Base-by-base conservation (phyloP, 2,888 invertebrate species). In the Cerastis leucographa region DNA sequence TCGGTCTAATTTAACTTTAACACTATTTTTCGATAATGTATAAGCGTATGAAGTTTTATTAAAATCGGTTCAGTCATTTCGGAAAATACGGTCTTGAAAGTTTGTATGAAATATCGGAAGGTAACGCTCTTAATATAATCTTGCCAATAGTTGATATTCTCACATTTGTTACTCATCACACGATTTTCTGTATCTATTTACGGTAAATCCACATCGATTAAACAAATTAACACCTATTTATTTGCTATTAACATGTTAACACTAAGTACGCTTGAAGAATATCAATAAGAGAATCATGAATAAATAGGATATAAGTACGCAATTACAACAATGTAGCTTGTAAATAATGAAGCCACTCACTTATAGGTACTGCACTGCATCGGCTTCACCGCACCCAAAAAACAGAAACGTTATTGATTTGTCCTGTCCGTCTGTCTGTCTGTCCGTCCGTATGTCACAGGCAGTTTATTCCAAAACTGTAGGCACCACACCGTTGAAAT, bases 201-300 rank as follows among this genome's bases (percentile, higher is more conserved):
- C 14, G 11, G 35, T 40, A n/a, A 19, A n/a, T 61, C 54, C 8
- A 62, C 49, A 85, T 61, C 25, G 40, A 85, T 72, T 51, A 29
- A n/a, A 69, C 19, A 69, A 74, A 49, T 64, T 74, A 71, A 66
- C 75, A 85, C 71, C 68, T 69, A 61, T 14, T 22, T 65, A 29
- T 85, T 74, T 70, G 49, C 46, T 5, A 42, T 56, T 69, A 71
- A 72, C 68, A 40, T 35, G 71, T 71, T 46, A 72, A 56, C 65
- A 74, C 49, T 22, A 35, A 64, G 59, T 65, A 9, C 61, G 40
- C 46, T 71, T 49, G n/a, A 62, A 66, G 25, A 74, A 69, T 65
- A 68, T 81, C 59, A 71, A 71, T 44, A 71, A 25, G 0, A 59
- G 44, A 54, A 35, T 22, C 2, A 44, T 22, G 40, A 17, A 64